Base-by-base conservation (phyloP, 2,888 invertebrate genomes). In the Chrysotoxum bicinctum region DNA sequence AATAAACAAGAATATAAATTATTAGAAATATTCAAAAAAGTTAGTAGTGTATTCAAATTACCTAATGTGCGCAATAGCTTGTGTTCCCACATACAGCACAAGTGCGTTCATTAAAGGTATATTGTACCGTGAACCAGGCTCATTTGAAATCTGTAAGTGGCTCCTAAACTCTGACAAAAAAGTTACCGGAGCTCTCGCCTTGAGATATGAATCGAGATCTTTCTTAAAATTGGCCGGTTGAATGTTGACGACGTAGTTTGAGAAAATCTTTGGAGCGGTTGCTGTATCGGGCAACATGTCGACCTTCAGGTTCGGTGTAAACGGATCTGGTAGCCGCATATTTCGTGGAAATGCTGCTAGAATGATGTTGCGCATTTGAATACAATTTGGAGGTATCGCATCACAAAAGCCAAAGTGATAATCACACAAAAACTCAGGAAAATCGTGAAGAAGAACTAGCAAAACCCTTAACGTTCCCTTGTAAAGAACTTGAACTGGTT, bases 321-420 rank as follows among this genome's bases (percentile, higher is more conserved):
- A 99, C 0, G 99, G 99, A 93, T 99, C 99, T 0, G 99, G 99
- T 58, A 99, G 93, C 1, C 99, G 94, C 99, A 99, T 99, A 90
- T 98, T 98, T 62, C 99, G 94, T 10, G 99, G 99, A 91, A 99
- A 99, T 2, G 99, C 99, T 4, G 99, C 98, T 85, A 99, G 93
- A 72, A 99, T 98, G 75, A 99, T 94, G 91, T 99, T 99, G 66
- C 99, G 94, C 98, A 99, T 98, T 92, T 97, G 99, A 88, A 99
- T 98, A 92, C 99, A 99, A 92, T 99, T 99, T 4, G 99, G 98
- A 58, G 99, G 99, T 89, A 99, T 99, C 83, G 98, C 98, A 92
- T 99, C 99, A 92, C 99, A 99, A 93, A 99, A 98, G 54, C 98
- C 97, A 91, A 99, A 99, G 92, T 99, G 99, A 92, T 99, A 99